Evolutionary conservation across 2,113 vertebrate species (phyloP).

Genomic region (Hemiprocne comata): DNA sequence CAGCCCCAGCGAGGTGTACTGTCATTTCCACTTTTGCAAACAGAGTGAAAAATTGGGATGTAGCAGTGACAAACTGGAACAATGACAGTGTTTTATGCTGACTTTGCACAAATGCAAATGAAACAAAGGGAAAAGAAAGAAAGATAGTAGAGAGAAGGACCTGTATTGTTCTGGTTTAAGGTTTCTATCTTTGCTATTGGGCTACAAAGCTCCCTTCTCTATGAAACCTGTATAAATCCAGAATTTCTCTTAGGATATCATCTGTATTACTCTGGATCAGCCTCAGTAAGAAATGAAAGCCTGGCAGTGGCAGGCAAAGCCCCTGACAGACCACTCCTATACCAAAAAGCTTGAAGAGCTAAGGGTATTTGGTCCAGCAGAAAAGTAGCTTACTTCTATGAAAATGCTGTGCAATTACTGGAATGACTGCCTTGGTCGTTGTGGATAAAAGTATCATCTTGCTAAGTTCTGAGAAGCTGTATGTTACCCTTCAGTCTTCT

Average conservation of each 20-base stretch:
- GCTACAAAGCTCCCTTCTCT: not conserved
- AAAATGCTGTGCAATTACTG: not conserved
- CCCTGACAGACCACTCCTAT: not conserved
- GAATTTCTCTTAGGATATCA: not conserved
- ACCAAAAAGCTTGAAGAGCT: not conserved
- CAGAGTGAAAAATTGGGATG: not conserved
- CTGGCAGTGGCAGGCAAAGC: not conserved
- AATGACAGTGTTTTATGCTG: not conserved
- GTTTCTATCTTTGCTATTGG: not conserved
- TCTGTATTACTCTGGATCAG: not conserved
- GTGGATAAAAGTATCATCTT: not conserved
- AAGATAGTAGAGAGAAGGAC: not conserved
- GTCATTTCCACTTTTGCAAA: not conserved
- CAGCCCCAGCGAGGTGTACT: not conserved
- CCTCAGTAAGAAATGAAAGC: not conserved
- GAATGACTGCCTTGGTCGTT: not conserved
- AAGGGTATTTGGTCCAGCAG: not conserved
- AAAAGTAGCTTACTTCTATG: not conserved
- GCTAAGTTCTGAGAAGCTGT: not conserved
- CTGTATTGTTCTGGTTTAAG: not conserved
- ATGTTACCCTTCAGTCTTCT: not conserved
- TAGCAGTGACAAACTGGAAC: not conserved
- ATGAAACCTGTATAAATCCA: not conserved
- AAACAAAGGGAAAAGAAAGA: not conserved
- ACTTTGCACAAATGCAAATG: not conserved